These are phyloP conservation scores for Lithophane semibrunnea DNA, from an alignment of 2,888 invertebrate species.

Conservation along the genomic window DNA sequence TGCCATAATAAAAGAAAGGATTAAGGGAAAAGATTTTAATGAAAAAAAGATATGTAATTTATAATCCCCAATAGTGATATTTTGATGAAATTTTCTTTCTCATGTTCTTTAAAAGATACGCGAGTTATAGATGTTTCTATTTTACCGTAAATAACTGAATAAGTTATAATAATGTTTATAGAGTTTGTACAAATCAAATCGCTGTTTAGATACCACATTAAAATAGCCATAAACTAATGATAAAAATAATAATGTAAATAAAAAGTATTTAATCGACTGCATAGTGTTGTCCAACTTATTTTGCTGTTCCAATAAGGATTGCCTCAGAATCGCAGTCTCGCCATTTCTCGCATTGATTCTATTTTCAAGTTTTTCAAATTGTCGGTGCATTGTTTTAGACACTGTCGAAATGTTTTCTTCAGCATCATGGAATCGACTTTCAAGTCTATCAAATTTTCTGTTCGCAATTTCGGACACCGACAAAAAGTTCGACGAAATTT, in stretches of 20 bases:
- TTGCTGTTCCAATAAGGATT: constrained; percentile 8
- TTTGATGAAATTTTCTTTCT: no score
- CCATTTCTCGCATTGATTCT: constrained; percentile 1
- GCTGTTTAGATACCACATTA: no score
- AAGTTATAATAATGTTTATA: no score
- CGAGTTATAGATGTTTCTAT: no score
- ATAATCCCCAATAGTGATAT: no score
- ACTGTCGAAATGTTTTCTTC: constrained; percentile 10
- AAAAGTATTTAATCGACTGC: constrained; percentile 1
- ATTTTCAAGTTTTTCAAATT: constrained; percentile 27
- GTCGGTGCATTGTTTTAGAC: constrained; percentile 6
- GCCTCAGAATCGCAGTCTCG: neutral
- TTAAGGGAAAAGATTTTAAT: no score
- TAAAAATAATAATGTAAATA: neutral
- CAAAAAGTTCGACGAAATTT: neutral
- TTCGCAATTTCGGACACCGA: constrained; percentile 15
- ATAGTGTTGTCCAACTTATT: neutral
- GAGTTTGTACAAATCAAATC: no score
- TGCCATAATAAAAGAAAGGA: no score
- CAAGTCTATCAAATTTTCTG: constrained; percentile 30
- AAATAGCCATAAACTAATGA: no score
- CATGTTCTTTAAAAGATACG: no score
- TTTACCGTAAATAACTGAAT: no score
- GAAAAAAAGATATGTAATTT: no score
- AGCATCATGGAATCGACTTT: neutral